These are phyloP conservation scores for Cavia aperea DNA, from an alignment of 2,113 vertebrate genomes.

Conservation along the genomic window DNA sequence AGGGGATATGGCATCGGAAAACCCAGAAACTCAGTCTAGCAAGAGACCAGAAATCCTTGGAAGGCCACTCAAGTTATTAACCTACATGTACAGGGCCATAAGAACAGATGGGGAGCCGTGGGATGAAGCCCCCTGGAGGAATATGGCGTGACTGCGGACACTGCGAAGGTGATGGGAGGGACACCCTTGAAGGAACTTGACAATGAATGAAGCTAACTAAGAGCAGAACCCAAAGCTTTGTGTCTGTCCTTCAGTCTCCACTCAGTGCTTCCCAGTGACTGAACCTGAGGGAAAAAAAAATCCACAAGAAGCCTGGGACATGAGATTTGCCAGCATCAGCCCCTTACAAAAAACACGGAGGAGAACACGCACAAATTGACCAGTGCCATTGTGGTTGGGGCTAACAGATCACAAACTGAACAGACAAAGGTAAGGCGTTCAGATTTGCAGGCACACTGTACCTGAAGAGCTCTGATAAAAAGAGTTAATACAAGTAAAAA, in stretches of 20 bases:
- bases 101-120: not conserved
- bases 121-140: not conserved
- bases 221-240: not conserved
- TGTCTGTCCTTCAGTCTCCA: not conserved
- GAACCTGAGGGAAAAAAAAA: not conserved
- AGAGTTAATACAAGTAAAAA: not conserved
- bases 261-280: not conserved
- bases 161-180: not conserved
- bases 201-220: too few species aligned
- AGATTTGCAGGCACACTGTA: not conserved
- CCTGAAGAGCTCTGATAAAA: not conserved
- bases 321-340: not conserved
- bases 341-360: not conserved
- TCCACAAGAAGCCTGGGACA: not conserved
- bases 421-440: not conserved
- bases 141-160: not conserved
- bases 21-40: not conserved
- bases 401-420: not conserved
- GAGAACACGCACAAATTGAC: not conserved
- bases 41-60: not conserved
- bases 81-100: not conserved
- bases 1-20: not conserved
- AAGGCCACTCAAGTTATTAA: not conserved
- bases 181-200: not conserved
- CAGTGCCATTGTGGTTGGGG: not conserved